Evolutionary conservation across 2,797 vertebrate genomes (phyloP).

Genomic region (Gobio occitaniae): DNA sequence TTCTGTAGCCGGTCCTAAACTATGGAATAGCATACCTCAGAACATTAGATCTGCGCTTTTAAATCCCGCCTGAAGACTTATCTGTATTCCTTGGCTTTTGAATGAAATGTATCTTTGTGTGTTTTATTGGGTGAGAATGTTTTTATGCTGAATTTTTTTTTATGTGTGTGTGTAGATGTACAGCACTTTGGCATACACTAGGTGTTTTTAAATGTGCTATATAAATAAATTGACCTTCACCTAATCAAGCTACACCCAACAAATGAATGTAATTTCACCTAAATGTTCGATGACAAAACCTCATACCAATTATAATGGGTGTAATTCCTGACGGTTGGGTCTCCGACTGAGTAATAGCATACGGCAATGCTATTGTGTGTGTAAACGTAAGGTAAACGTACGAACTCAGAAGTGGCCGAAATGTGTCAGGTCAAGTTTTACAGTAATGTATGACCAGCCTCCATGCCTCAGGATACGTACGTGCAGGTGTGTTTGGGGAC

Average conservation of each 20-base stretch:
- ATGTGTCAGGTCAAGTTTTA: conserved; percentile 24
- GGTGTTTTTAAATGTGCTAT: no score
- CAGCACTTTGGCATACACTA: no score
- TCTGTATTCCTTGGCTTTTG: no score
- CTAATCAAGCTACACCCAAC: background rate
- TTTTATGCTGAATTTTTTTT: no score
- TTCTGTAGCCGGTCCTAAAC: no score
- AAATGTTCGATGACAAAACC: background rate
- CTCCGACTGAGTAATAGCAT: background rate
- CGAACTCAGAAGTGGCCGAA: background rate
- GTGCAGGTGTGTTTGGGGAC: conserved; percentile 39
- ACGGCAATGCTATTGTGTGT: background rate
- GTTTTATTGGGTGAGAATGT: no score
- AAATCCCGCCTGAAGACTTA: no score
- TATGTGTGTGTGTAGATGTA: no score
- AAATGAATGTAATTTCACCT: background rate
- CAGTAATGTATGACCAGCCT: conserved; percentile 50
- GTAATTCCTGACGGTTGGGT: background rate
- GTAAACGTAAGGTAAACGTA: background rate
- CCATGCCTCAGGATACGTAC: conserved; percentile 59
- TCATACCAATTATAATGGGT: background rate
- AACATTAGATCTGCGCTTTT: no score
- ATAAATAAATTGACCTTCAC: no score
- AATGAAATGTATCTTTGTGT: no score
- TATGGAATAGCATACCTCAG: no score